These are phyloP conservation scores for Anguilla japonica DNA, from an alignment of 2,113 vertebrate species.

Conservation along the genomic window DNA sequence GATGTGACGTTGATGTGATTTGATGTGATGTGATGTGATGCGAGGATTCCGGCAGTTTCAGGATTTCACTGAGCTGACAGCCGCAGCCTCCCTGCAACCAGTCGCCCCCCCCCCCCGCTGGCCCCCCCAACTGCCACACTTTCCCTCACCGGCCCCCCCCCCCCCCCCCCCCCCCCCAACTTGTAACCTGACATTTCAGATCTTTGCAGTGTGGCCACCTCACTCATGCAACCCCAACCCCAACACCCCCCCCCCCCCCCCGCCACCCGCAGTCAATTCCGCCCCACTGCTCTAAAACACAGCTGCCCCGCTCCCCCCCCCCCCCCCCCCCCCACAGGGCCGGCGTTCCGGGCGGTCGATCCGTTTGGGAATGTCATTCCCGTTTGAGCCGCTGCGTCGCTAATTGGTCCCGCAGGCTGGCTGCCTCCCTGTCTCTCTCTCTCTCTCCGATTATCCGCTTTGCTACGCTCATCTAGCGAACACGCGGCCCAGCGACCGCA, in stretches of 20 bases:
- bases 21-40: conserved; percentile 52
- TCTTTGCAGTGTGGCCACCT: conserved; percentile 62
- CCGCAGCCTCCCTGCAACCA: conserved; percentile 44
- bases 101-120: conserved; percentile 18
- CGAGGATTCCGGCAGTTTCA: conserved; percentile 53
- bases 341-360: conserved; percentile 16
- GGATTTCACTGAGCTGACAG: conserved; percentile 43
- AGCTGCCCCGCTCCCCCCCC: conserved; percentile 29
- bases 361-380: conserved; percentile 41
- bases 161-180: conserved; percentile 14
- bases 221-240: conserved; percentile 50
- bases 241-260: conserved; percentile 51
- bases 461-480: conserved; percentile 39
- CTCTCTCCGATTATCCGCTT: conserved; percentile 40
- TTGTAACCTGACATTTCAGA: conserved; percentile 61
- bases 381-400: conserved; percentile 38
- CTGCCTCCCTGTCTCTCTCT: conserved; percentile 32
- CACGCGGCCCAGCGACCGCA: conserved; percentile 1
- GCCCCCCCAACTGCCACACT: background rate
- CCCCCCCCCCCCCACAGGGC: background rate
- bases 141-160: background rate
- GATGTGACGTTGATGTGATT: conserved; percentile 69
- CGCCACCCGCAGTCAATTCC: conserved; percentile 30
- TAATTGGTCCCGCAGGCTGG: conserved; percentile 48
- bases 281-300: background rate